Percentiles rank a stretch among this genome's conserved stretches.
phyloP scores from a whole-genome alignment of 2,113 vertebrate species.

The Cyprinodon tularosa region DNA sequence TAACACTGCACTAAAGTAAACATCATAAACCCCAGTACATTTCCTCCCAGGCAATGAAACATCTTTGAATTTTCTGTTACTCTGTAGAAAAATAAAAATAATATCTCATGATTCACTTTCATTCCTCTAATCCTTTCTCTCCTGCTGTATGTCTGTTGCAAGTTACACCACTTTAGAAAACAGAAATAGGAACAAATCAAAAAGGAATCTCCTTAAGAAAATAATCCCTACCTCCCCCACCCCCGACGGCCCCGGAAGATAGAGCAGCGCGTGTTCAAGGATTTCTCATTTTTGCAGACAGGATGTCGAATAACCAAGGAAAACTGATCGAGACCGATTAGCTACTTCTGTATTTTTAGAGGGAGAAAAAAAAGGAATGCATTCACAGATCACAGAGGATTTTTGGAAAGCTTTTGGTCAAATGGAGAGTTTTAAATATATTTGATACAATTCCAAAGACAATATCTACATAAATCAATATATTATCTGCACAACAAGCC shows the following conservation, averaged over 20 bases:
- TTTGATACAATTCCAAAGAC: neutral
- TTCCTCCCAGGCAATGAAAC: neutral
- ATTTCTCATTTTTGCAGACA: constrained; percentile 37
- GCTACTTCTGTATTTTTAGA: neutral
- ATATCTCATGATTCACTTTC: constrained; percentile 70
- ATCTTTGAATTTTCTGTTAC: constrained; percentile 5
- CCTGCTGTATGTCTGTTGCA: constrained; percentile 65
- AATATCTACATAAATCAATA: no score
- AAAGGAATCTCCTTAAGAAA: constrained; percentile 56
- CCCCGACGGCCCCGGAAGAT: constrained; percentile 34
- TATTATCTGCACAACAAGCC: no score
- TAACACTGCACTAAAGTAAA: neutral
- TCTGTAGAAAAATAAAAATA: constrained; percentile 51
- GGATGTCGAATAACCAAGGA: constrained; percentile 42
- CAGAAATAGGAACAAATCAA: constrained; percentile 70
- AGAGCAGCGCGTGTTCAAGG: constrained; percentile 48
- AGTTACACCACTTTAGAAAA: constrained; percentile 76
- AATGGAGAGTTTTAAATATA: neutral
- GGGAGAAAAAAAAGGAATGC: neutral
- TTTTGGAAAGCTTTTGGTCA: no score
- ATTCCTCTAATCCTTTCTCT: constrained; percentile 61
- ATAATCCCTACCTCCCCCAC: constrained; percentile 66
- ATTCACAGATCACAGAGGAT: neutral
- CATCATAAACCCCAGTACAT: neutral
- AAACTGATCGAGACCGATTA: neutral